Evolutionary conservation across 2,113 vertebrate genomes (phyloP).

Genomic region (Aphelocoma coerulescens): DNA sequence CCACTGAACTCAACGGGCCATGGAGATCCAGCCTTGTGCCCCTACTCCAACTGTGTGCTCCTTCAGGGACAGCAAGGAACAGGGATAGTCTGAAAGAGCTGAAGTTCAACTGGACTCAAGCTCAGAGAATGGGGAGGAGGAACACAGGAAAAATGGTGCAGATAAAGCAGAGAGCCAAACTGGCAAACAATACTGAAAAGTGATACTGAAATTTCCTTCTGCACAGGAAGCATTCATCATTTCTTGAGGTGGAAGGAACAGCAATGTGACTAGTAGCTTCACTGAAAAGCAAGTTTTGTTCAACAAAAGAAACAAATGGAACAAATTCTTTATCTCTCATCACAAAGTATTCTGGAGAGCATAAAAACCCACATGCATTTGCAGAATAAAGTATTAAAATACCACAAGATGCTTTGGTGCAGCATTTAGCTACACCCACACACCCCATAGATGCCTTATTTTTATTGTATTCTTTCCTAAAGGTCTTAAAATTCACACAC

Average conservation of each 20-base stretch:
- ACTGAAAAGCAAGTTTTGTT: neutral
- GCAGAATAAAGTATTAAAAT: neutral
- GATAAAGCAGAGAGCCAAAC: neutral
- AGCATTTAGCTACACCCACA: neutral
- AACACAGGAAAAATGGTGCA: neutral
- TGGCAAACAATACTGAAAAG: neutral
- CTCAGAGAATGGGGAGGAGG: neutral
- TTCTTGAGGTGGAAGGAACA: neutral
- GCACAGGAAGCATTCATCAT: neutral
- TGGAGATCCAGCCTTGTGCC: neutral
- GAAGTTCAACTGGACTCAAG: fast-evolving
- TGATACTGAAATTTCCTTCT: neutral
- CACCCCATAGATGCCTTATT: neutral
- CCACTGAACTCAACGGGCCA: fast-evolving
- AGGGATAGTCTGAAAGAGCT: fast-evolving
- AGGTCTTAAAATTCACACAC: neutral
- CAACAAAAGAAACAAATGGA: neutral
- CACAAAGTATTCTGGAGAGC: neutral
- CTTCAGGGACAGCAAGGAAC: neutral
- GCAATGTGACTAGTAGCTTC: neutral
- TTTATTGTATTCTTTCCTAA: neutral
- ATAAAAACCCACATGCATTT: neutral
- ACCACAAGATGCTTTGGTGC: neutral
- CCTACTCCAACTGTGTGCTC: fast-evolving
- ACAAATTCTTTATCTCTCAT: neutral